Conservation (phyloP, 2,113 vertebrate genomes). For the Toxostoma redivivum region DNA sequence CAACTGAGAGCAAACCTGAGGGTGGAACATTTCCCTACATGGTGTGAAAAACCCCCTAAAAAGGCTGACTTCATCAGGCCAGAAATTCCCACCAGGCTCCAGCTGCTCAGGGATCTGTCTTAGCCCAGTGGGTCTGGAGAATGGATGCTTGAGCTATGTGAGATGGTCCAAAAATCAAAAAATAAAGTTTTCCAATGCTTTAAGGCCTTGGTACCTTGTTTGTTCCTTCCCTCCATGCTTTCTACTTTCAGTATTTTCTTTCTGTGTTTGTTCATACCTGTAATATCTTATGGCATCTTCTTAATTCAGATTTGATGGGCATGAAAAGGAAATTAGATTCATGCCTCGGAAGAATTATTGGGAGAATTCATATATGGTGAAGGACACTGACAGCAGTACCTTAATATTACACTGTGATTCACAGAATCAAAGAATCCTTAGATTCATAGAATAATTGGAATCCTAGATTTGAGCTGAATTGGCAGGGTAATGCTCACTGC, state of each 20-base stretch:
- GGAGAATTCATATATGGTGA: not conserved
- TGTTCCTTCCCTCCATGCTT: not conserved
- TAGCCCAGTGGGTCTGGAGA: not conserved
- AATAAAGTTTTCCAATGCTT: not conserved
- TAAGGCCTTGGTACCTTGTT: not conserved
- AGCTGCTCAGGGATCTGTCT: not conserved
- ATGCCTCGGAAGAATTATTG: not conserved
- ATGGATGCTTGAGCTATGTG: rapidly evolving
- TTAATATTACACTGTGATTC: not conserved
- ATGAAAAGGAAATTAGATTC: not conserved
- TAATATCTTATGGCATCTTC: not conserved
- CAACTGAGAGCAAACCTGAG: not conserved
- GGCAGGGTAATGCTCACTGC: not conserved
- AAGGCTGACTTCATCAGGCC: not conserved
- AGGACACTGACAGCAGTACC: not conserved
- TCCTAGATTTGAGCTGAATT: not conserved
- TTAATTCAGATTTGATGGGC: not conserved
- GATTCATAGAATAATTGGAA: not conserved
- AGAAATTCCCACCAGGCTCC: not conserved
- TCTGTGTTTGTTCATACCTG: not conserved
- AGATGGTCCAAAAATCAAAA: not conserved
- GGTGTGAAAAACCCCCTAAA: not conserved
- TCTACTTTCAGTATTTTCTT: not conserved
- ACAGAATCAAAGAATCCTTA: not conserved
- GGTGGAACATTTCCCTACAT: not conserved